These are phyloP conservation scores for Maccullochella peelii DNA, from an alignment of 2,113 vertebrate species.

Conservation along the genomic window DNA sequence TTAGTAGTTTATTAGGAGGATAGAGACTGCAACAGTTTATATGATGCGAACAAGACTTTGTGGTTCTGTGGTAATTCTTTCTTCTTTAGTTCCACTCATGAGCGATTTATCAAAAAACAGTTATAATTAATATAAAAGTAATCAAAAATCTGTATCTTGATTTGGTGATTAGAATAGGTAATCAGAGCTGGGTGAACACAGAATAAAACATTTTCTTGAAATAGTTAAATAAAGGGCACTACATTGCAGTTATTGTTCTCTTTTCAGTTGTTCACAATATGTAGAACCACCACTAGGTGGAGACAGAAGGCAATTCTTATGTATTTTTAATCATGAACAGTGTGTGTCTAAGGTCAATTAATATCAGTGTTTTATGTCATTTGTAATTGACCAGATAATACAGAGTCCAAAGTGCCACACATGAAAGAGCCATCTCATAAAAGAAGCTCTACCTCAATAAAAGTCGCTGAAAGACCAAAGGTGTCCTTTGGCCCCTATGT, in stretches of 20 bases:
- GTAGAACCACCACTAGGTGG: slow-evolving; percentile 64
- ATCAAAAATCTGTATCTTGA: background rate
- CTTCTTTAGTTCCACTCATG: background rate
- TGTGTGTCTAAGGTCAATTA: background rate
- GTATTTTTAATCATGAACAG: background rate
- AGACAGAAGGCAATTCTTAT: slow-evolving; percentile 27
- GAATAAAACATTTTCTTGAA: background rate
- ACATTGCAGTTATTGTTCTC: background rate
- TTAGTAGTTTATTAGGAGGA: background rate
- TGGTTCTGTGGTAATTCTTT: background rate
- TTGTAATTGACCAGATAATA: slow-evolving; percentile 54
- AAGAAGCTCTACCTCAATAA: slow-evolving; percentile 37
- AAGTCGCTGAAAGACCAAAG: slow-evolving; percentile 61
- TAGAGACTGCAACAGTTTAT: background rate
- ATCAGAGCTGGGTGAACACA: background rate
- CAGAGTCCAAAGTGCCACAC: slow-evolving; percentile 48
- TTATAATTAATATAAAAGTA: background rate
- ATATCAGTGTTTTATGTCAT: slow-evolving; percentile 18
- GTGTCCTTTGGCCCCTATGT: slow-evolving; percentile 69
- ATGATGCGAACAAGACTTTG: background rate
- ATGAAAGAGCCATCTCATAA: slow-evolving; percentile 25
- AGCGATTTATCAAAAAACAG: background rate
- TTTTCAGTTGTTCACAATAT: background rate
- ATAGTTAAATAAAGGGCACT: background rate
- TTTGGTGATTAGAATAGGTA: background rate